These are phyloP conservation scores for Rotaria sp. DNA, from an alignment of 2,888 invertebrate species.

Conservation along the genomic window DNA sequence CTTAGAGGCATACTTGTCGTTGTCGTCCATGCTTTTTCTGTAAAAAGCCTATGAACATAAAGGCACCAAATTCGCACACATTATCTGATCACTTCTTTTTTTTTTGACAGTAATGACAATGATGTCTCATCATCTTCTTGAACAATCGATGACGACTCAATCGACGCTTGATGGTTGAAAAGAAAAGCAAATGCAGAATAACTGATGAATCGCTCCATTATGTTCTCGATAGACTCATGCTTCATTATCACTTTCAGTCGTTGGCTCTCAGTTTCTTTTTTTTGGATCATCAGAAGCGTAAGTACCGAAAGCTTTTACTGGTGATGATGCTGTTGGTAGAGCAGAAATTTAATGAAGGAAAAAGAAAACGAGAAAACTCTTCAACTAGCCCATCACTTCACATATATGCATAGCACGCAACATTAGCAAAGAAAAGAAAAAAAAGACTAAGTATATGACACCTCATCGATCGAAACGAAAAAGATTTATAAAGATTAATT, in stretches of 20 bases:
- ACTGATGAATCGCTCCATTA: conserved; percentile 9
- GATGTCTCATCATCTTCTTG: neutral
- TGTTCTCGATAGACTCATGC: conserved; percentile 14
- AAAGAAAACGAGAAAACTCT: neutral
- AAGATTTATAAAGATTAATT: neutral
- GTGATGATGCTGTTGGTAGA: neutral
- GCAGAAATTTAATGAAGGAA: neutral
- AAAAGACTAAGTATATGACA: neutral
- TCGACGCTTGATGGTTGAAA: neutral
- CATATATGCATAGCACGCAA: neutral
- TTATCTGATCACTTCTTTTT: neutral
- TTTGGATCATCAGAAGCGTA: neutral
- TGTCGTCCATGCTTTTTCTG: neutral
- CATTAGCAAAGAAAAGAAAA: neutral
- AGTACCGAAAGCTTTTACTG: conserved; percentile 14
- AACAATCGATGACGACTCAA: neutral
- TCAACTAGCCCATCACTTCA: neutral
- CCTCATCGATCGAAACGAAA: neutral
- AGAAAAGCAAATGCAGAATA: neutral
- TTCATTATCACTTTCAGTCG: conserved; percentile 15
- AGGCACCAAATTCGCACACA: neutral
- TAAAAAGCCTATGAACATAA: neutral
- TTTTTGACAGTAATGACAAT: neutral
- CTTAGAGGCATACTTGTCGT: neutral
- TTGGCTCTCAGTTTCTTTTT: neutral